A percentile compares a stretch with the other conserved stretches of the same genome.
Conservation (phyloP, 2,797 vertebrate genomes). For the Coreius guichenoti region DNA sequence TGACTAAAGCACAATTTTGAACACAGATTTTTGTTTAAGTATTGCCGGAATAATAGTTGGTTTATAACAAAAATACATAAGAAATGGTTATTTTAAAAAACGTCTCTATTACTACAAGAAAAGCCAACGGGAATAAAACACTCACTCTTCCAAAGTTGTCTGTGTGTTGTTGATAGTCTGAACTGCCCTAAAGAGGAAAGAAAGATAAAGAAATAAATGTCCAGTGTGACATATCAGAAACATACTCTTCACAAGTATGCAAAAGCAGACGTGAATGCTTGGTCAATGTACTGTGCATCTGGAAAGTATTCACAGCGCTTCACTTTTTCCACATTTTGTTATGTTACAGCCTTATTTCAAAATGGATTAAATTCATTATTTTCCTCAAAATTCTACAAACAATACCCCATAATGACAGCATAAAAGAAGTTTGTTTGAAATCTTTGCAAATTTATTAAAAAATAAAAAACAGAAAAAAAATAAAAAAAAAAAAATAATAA, state of each 20-base stretch:
- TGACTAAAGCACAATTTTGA: background rate
- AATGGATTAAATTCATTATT: no score
- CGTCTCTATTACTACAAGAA: background rate
- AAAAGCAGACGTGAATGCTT: background rate
- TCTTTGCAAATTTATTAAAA: no score
- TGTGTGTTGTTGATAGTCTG: slow-evolving; percentile 93
- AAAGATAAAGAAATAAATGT: background rate
- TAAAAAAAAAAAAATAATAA: no score
- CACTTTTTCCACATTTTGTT: no score
- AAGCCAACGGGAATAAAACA: slow-evolving; percentile 8
- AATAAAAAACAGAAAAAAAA: no score
- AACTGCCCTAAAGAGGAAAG: slow-evolving; percentile 82
- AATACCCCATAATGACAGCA: no score
- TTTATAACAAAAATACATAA: background rate
- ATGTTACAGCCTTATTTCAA: no score
- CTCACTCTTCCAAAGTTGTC: slow-evolving; percentile 97
- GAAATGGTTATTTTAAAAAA: background rate
- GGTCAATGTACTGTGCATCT: background rate
- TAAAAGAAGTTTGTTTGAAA: no score
- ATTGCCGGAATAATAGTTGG: background rate
- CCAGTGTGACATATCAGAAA: background rate
- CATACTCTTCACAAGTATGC: background rate
- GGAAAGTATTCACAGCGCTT: no score
- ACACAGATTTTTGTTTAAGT: background rate
- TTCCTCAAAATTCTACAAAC: no score